Evolutionary conservation across 30 jellyfish, hydroid and myxozoan species (phyloP).

Genomic region (Sanderia malayensis): DNA sequence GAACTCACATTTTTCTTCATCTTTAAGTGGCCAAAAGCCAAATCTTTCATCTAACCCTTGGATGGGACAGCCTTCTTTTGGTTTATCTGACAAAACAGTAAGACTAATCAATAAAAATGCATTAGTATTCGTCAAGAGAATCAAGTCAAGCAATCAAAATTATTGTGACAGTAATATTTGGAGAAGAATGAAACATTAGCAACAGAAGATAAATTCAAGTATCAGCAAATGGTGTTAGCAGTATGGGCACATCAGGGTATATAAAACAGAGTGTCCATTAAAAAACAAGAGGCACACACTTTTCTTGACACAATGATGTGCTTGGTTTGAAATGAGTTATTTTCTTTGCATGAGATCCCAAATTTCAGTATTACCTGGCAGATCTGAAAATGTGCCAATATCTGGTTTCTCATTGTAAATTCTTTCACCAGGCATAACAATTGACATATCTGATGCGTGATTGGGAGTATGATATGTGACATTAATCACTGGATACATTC

Average conservation of each 20-base stretch:
- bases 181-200: background rate
- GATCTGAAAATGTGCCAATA: background rate
- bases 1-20: background rate
- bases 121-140: background rate
- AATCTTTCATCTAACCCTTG: background rate
- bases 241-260: conserved; percentile 2
- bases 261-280: background rate
- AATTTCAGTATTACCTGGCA: background rate
- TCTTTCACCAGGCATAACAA: background rate
- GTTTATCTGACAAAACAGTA: background rate
- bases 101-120: background rate
- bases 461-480: background rate
- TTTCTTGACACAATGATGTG: background rate
- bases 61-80: conserved; percentile 2
- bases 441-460: background rate
- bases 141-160: background rate
- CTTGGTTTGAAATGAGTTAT: background rate
- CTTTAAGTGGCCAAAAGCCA: conserved; percentile 1
- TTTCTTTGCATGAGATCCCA: no score
- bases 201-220: no score
- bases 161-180: background rate
- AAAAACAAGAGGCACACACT: background rate
- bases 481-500: background rate
- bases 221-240: conserved; percentile 1
- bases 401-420: background rate